Evolutionary conservation across 2,113 vertebrate species (phyloP).

Genomic region (Vulpes ferrilata): DNA sequence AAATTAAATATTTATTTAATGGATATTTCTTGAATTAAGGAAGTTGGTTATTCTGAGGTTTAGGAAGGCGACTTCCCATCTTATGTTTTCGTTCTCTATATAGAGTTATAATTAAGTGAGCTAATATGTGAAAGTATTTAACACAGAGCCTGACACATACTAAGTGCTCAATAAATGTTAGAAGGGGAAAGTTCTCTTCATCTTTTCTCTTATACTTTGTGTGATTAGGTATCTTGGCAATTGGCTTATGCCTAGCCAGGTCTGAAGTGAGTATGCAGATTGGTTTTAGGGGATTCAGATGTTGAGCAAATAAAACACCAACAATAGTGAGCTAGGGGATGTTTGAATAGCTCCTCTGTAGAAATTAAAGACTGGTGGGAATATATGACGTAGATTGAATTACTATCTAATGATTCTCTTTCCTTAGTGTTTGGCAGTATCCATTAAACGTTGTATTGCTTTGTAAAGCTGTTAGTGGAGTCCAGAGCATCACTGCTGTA

Average conservation of each 20-base stretch:
- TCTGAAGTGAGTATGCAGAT: not conserved
- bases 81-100: not conserved
- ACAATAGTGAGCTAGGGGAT: not conserved
- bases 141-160: not conserved
- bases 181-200: not conserved
- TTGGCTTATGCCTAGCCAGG: not conserved
- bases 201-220: conserved; percentile 43
- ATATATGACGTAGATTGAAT: not conserved
- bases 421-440: not conserved
- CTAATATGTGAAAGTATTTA: not conserved
- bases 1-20: not conserved
- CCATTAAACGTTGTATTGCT: not conserved
- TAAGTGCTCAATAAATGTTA: not conserved
- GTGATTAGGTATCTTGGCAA: not conserved
- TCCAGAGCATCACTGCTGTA: not conserved
- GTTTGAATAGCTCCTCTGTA: conserved; percentile 24
- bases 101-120: not conserved
- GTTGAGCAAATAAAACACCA: conserved; percentile 19
- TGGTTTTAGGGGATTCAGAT: conserved; percentile 13
- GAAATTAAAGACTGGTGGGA: not conserved
- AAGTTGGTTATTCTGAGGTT: conserved; percentile 22
- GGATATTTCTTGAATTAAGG: conserved; percentile 26
- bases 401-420: not conserved
- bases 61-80: not conserved
- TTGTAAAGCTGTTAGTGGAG: conserved; percentile 21